Percentiles rank a stretch among this genome's conserved stretches.
Evolutionary conservation across 2,888 invertebrate genomes (phyloP).

Genomic region (Serrognathus titanus): DNA sequence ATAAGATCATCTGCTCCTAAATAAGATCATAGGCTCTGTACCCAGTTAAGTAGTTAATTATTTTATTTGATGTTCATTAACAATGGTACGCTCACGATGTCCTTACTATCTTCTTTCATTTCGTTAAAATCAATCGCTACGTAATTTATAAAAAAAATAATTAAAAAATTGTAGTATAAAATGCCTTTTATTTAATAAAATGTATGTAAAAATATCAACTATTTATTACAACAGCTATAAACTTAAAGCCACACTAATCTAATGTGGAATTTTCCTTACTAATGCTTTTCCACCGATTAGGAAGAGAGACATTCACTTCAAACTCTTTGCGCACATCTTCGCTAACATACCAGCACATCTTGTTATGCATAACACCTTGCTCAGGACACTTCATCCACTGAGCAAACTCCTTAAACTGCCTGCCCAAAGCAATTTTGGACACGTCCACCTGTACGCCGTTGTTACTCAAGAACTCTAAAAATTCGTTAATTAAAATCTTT

Average conservation of each 20-base stretch:
- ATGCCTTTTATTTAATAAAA: too few species aligned
- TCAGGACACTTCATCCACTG: constrained; percentile 57
- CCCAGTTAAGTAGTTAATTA: too few species aligned
- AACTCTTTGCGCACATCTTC: constrained; percentile 56
- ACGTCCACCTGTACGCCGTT: constrained; percentile 41
- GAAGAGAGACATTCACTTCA: constrained; percentile 50
- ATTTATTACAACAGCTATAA: too few species aligned
- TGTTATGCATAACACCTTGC: constrained; percentile 54
- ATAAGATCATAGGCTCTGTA: too few species aligned
- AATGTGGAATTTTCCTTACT: not conserved
- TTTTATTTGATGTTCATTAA: too few species aligned
- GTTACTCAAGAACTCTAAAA: constrained; percentile 55
- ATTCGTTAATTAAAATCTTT: constrained; percentile 59
- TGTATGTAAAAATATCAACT: too few species aligned
- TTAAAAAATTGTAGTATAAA: too few species aligned
- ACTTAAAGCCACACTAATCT: not conserved
- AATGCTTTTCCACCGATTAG: constrained; percentile 53
- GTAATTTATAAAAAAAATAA: too few species aligned
- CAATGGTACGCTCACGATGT: too few species aligned
- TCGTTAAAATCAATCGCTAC: too few species aligned
- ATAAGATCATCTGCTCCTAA: too few species aligned
- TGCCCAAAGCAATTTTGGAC: constrained; percentile 49
- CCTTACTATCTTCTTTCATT: too few species aligned
- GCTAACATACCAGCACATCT: constrained; percentile 64
- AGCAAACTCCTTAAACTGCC: constrained; percentile 60